Base-by-base conservation (phyloP, 2,113 vertebrate genomes). In the Fregata magnificens region DNA sequence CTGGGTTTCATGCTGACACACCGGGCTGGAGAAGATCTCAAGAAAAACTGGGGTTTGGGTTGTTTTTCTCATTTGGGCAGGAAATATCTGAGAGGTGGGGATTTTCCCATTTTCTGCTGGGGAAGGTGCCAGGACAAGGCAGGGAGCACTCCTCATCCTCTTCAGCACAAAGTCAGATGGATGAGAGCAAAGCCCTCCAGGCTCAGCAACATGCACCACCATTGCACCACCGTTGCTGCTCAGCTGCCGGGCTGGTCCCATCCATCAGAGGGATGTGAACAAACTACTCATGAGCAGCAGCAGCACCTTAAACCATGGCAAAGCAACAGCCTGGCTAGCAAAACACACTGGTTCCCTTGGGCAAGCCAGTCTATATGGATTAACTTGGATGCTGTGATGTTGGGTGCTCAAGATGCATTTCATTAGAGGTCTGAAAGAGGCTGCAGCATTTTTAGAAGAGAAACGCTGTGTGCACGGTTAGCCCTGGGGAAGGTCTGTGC, bases 301-400 rank as follows among this genome's bases (percentile, higher is more conserved):
- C 45, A 71, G 8, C 18, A 11, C 49, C 36, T 74, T 31, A 38
- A 79, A 49, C 11, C 47, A 69, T 8, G 36, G 28, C 32, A 80
- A 74, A 50, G 73, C 31, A 34, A 17, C 45, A 59, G 53, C 42
- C n/a, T 55, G 42, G 10, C 36, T 26, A 56, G 19, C 28, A 80
- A 44, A 81, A 26, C 36, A 28, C 28, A 19, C n/a, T 6, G 18
- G 45, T 34, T 25, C 34, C 34, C 52, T 13, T 12, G 12, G 36
- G 36, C 24, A 11, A 5, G 22, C 0, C 0, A 36, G 16, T 24
- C 59, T 42, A 2, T 34, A 17, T 2, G 49, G 42, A 29, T 63
- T 63, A 56, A 16, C 9, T 22, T 22, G 36, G 49, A 24, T 52
- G 29, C 67, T n/a, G 7, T 76, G 10, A 32, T 5, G 15, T 7